phyloP scores from a whole-genome alignment of 2,888 invertebrate species.

The Idaea straminata region DNA sequence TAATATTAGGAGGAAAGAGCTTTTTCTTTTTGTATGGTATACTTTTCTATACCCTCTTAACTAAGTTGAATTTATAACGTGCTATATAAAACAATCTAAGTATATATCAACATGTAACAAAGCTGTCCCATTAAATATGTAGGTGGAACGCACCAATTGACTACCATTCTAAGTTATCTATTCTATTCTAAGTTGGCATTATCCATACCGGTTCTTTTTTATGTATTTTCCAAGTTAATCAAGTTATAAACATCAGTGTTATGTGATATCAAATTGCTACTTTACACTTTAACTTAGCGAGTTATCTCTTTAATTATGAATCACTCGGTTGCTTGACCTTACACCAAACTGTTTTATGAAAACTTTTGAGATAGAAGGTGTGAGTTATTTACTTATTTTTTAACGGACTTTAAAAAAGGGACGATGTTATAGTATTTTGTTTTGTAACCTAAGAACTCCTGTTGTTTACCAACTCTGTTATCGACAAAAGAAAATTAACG shows the following conservation, averaged over 20 bases:
- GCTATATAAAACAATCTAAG: neutral
- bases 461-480: too few relatives aligned
- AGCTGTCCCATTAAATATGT: neutral
- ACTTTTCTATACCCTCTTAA: neutral
- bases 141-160: neutral
- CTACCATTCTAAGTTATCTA: constrained; percentile 1
- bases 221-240: constrained; percentile 3
- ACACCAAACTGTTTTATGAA: neutral
- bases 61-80: neutral
- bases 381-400: too few relatives aligned
- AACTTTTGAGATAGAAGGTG: neutral
- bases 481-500: too few relatives aligned
- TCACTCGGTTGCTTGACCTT: neutral
- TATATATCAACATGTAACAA: neutral
- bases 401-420: too few relatives aligned
- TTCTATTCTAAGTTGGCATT: neutral
- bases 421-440: too few relatives aligned
- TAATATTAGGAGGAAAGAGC: neutral
- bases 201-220: neutral
- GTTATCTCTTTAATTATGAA: neutral
- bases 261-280: neutral
- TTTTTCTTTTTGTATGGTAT: neutral
- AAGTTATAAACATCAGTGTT: neutral
- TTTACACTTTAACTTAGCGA: neutral
- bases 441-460: too few relatives aligned